Percentiles rank a stretch among this genome's conserved stretches.
Evolutionary conservation across 2,797 vertebrate genomes (phyloP).

Genomic region (Sebastolobus alascanus): DNA sequence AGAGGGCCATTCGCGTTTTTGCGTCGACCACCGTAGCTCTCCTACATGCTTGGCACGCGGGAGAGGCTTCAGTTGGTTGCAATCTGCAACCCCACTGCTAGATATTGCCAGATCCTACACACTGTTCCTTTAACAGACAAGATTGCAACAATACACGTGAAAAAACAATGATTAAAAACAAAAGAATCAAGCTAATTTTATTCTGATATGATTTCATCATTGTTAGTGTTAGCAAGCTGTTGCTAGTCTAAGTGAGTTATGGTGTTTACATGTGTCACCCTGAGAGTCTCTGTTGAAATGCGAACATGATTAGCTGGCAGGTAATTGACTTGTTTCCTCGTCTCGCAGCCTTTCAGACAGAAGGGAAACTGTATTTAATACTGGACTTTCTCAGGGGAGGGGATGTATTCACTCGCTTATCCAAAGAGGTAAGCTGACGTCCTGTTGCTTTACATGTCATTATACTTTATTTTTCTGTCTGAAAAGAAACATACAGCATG

Average conservation of each 20-base stretch:
- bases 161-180: background rate
- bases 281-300: constrained; percentile 7
- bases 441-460: constrained; percentile 30
- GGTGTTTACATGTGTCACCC: background rate
- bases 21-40: too few relatives aligned
- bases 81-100: too few relatives aligned
- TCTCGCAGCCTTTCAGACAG: constrained; percentile 95
- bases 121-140: background rate
- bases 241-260: background rate
- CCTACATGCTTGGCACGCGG: too few relatives aligned
- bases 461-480: constrained; percentile 1
- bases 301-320: background rate
- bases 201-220: background rate
- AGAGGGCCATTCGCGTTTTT: too few relatives aligned
- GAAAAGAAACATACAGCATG: constrained; percentile 11
- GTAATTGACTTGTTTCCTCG: constrained; percentile 28
- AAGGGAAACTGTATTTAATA: constrained; percentile 99
- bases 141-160: background rate
- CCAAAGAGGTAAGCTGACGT: constrained; percentile 95
- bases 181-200: background rate
- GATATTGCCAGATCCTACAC: too few relatives aligned
- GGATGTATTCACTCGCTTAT: constrained; percentile 99
- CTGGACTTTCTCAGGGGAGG: constrained; percentile 99
- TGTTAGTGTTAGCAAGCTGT: background rate
- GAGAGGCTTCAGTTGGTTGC: too few relatives aligned